Conservation (phyloP, 2,797 vertebrate species). For the Nasua narica region DNA sequence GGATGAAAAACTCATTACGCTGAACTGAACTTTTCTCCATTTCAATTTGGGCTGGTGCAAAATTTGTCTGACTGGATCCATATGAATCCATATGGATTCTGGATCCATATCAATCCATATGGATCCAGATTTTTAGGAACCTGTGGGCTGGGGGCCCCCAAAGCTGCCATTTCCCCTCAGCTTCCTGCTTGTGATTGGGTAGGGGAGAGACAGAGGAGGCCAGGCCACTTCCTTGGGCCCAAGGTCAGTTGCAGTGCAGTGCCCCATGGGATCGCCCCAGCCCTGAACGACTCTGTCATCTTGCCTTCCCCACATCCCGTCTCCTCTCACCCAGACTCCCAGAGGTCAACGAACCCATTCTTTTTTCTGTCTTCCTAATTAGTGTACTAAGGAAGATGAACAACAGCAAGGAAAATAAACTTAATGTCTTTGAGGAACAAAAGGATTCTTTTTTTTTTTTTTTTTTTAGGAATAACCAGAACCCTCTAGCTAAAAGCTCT, state of each 20-base stretch:
- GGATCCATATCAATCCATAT: too few relatives aligned
- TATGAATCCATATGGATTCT: neutral
- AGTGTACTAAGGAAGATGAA: constrained; percentile 53
- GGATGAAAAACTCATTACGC: neutral
- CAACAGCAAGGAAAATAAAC: constrained; percentile 48
- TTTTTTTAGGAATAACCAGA: neutral
- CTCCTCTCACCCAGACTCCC: neutral
- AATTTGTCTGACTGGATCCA: neutral
- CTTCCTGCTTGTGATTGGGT: neutral
- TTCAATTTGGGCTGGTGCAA: neutral
- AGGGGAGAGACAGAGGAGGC: neutral
- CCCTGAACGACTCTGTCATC: neutral
- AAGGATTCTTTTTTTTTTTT: neutral
- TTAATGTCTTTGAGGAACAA: constrained; percentile 53
- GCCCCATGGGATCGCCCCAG: neutral
- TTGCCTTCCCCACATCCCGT: neutral
- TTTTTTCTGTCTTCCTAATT: constrained; percentile 61
- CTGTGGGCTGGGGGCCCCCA: accelerated
- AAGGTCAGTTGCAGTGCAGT: neutral
- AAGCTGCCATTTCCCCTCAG: neutral
- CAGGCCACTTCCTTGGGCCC: neutral
- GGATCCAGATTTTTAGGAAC: neutral
- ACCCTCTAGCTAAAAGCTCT: constrained; percentile 26
- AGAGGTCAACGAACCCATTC: constrained; percentile 45
- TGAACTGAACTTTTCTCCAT: neutral